A percentile compares a stretch with the other conserved stretches of the same genome.
Evolutionary conservation across 2,797 vertebrate species (phyloP).

Genomic region (Sitta carolinensis): DNA sequence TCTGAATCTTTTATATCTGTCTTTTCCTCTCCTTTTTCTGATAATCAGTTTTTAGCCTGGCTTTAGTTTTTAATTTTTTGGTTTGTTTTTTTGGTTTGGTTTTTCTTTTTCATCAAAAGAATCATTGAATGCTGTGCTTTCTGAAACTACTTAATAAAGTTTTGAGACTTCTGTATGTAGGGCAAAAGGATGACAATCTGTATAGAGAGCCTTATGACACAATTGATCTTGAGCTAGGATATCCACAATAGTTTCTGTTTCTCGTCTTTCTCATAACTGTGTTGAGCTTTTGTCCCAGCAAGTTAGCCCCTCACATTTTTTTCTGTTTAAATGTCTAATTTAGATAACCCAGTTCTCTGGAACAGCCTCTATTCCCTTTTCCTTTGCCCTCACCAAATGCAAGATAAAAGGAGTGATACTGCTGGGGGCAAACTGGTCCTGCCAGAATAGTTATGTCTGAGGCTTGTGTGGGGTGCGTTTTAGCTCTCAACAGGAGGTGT

Average conservation of each 20-base stretch:
- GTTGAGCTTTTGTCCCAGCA: neutral
- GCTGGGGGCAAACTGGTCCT: neutral
- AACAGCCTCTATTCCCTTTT: neutral
- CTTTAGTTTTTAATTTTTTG: neutral
- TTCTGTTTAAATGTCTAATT: neutral
- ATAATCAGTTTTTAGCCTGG: neutral
- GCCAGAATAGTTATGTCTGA: neutral
- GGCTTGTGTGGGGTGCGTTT: neutral
- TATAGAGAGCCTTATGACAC: neutral
- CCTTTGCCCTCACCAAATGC: neutral
- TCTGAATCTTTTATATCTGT: neutral
- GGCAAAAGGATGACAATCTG: neutral
- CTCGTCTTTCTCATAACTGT: neutral
- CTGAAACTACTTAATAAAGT: neutral
- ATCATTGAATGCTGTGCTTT: neutral
- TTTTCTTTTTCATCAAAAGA: neutral
- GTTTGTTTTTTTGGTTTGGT: neutral
- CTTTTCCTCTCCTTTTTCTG: neutral
- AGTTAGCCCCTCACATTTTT: neutral
- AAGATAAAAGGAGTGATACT: neutral
- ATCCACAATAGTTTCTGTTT: neutral
- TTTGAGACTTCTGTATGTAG: neutral
- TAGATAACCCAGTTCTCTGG: neutral
- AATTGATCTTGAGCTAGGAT: neutral
- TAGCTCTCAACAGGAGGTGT: conserved; percentile 23